Evolutionary conservation across 1,140 invertebrate genomes (phyloP), one percentile per base, ranked within the genome.

Genomic region (Nilaparvata lugens): DNA sequence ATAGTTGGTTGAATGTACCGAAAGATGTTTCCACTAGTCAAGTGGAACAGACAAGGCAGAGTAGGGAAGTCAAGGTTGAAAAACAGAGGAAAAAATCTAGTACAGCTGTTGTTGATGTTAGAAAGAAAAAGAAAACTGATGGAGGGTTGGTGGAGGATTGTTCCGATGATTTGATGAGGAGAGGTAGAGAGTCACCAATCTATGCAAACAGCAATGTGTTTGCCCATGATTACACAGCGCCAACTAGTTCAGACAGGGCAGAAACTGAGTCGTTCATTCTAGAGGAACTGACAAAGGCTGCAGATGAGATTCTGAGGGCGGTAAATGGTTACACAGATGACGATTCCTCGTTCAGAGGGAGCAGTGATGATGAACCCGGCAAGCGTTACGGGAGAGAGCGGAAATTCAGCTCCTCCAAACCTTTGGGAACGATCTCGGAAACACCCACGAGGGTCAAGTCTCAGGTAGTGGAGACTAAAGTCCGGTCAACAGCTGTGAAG

Each of bases 261-360:
- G 58, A 58, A n/a, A 54, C 67, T 31, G 71, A 71, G 51, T 66
- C 68, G 60, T 66, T 66, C 2, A 77, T 79, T 48, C 66, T 79
- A 51, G 76, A 78, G 51, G 77, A 78, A 64, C 65, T 79, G 48
- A 79, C 76, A 5, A 75, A 73, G 66, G 77, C 78, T 14, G 78
- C 78, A 6, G 76, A 78, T 69, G 71, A 78, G 68, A 78, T 79
- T 52, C 65, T 79, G 6, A 68, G 75, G 66, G 76, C 75, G 11
- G 74, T 78, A 0, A 77, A 78, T 55, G 78, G 75, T n/a, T 78
- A 78, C 59, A 75, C 76, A 0, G 76, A 78, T 52, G 76, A 77
- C 54, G 75, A 77, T 16, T 69, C 68, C 1, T 69, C 68, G 1
- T 52, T 65, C 48, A 54, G 14, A 14, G 62, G 56, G 9, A 72